These are phyloP conservation scores for Chromoteleia sp. DNA, from an alignment of 2,888 invertebrate genomes.

Conservation along the genomic window DNA sequence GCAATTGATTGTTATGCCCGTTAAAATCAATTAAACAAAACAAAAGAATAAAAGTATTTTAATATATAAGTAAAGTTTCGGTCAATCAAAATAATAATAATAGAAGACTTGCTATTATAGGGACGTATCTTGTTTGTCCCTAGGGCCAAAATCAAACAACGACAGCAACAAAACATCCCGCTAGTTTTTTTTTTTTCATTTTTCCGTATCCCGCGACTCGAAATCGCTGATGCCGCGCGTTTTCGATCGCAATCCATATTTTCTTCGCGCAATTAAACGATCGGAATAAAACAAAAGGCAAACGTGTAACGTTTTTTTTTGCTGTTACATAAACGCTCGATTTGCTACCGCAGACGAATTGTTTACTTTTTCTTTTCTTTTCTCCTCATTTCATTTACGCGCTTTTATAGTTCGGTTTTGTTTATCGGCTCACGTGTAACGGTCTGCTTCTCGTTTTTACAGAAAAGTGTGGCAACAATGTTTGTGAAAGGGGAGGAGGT, in stretches of 20 bases:
- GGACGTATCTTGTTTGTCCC: no score
- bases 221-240: constrained; percentile 11
- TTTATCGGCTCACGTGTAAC: constrained; percentile 21
- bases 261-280: not conserved
- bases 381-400: not conserved
- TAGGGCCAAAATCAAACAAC: no score
- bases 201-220: not conserved
- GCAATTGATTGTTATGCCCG: no score
- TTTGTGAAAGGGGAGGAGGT: constrained; percentile 80
- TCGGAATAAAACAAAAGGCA: constrained; percentile 2
- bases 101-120: no score
- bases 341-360: constrained; percentile 17
- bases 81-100: no score
- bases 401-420: constrained; percentile 56
- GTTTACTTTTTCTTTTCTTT: constrained; percentile 33
- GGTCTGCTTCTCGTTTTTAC: constrained; percentile 22
- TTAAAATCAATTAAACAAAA: no score
- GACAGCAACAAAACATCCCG: constrained; percentile 40
- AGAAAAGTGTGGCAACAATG: constrained; percentile 71
- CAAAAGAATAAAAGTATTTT: no score
- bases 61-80: no score
- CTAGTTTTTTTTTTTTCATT: no score
- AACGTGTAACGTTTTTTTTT: constrained; percentile 2
- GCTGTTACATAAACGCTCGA: constrained; percentile 26
- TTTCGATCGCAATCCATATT: constrained; percentile 31